A percentile compares a stretch with the other conserved stretches of the same genome.
phyloP scores from a whole-genome alignment of 2,888 invertebrate genomes.

The Selenia dentaria region DNA sequence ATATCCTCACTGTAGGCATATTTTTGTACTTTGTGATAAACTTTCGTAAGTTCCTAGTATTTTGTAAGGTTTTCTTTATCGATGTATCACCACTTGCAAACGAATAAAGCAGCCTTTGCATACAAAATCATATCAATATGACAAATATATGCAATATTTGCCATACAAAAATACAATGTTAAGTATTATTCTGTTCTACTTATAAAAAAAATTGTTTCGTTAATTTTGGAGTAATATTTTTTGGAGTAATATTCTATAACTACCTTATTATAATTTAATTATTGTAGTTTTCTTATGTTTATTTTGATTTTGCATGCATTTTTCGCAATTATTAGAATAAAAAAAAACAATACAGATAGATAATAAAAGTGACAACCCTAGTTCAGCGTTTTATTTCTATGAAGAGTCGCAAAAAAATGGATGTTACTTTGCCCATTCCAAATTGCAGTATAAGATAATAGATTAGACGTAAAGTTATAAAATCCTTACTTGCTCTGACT shows the following conservation, averaged over 20 bases:
- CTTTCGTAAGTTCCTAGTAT: too few species aligned
- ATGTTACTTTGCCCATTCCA: background rate
- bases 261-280: background rate
- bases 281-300: background rate
- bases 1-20: too few species aligned
- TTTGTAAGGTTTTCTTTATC: too few species aligned
- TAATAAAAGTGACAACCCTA: constrained; percentile 1
- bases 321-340: background rate
- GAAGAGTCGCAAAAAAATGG: background rate
- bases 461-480: background rate
- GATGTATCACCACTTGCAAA: too few species aligned
- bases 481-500: background rate
- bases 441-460: background rate
- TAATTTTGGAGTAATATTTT: background rate
- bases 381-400: background rate
- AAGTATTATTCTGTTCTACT: background rate
- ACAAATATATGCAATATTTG: too few species aligned
- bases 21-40: too few species aligned
- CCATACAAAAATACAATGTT: too few species aligned
- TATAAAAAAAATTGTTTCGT: background rate
- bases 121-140: too few species aligned
- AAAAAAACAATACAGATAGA: background rate
- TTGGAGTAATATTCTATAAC: background rate
- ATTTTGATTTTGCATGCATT: background rate
- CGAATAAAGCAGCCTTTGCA: too few species aligned